Percentiles rank a stretch among this genome's conserved stretches.
Conservation (phyloP, 2,113 vertebrate genomes). For the Uria aalge region DNA sequence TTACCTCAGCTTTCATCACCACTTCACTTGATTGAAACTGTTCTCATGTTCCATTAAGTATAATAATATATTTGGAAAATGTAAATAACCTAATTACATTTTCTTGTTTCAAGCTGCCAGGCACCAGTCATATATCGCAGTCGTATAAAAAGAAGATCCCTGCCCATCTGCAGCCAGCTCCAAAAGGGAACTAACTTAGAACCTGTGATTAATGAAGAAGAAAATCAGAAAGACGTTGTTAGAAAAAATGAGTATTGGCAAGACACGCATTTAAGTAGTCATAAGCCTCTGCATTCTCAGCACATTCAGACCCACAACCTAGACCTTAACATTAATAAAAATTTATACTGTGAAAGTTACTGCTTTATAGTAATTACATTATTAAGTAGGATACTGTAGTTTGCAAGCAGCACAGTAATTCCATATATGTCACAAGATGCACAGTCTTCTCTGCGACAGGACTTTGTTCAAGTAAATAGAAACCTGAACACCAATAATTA, state of each 20-base stretch:
- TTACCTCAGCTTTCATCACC: conserved; percentile 66
- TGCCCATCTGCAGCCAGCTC: conserved; percentile 99
- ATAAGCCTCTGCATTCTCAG: background rate
- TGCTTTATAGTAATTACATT: background rate
- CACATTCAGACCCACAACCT: background rate
- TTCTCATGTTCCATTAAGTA: conserved; percentile 30
- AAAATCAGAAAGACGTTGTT: conserved; percentile 4
- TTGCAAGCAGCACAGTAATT: background rate
- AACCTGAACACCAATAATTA: background rate
- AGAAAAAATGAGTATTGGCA: background rate
- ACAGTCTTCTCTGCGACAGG: background rate
- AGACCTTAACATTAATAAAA: background rate
- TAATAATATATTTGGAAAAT: conserved; percentile 49
- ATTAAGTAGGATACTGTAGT: background rate
- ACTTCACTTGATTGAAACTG: conserved; percentile 65
- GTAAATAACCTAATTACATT: conserved; percentile 81
- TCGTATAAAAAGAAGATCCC: conserved; percentile 92
- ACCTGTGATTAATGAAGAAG: conserved; percentile 74
- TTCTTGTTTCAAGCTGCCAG: conserved; percentile 85
- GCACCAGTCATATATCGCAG: conserved; percentile 93
- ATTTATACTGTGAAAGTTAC: background rate
- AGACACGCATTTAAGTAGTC: background rate
- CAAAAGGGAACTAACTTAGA: conserved; percentile 98
- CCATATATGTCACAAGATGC: background rate
- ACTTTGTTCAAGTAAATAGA: background rate